phyloP scores from a whole-genome alignment of 2,888 invertebrate species.

The Spilarctia lutea region DNA sequence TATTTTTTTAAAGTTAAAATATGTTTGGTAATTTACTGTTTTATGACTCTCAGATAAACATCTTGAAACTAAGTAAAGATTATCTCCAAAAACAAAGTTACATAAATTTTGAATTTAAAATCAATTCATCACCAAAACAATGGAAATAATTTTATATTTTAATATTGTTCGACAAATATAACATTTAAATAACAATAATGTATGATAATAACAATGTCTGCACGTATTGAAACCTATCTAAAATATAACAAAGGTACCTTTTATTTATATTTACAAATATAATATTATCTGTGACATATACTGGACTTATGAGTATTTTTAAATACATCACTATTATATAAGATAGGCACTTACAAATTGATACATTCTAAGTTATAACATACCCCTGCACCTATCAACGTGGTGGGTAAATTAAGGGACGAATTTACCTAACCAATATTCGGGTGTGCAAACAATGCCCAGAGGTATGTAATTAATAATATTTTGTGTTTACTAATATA shows the following conservation, averaged over 20 bases:
- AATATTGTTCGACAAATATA: slow-evolving; percentile 40
- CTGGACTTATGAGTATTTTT: slow-evolving; percentile 67
- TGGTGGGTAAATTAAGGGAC: slow-evolving; percentile 13
- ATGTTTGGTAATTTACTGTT: background rate
- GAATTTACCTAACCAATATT: slow-evolving; percentile 9
- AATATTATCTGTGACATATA: slow-evolving; percentile 54
- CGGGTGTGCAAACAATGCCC: slow-evolving; percentile 11
- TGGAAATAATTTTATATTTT: slow-evolving; percentile 21
- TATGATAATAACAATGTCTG: slow-evolving; percentile 47
- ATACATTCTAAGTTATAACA: slow-evolving; percentile 35
- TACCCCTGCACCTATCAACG: slow-evolving; percentile 24
- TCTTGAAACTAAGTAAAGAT: slow-evolving; percentile 21
- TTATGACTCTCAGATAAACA: slow-evolving; percentile 31
- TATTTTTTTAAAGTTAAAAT: background rate
- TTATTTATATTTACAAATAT: slow-evolving; percentile 73
- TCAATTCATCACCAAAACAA: slow-evolving; percentile 17
- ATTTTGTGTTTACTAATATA: slow-evolving; percentile 41
- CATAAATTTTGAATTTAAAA: slow-evolving; percentile 16
- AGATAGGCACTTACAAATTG: slow-evolving; percentile 53
- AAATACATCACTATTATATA: slow-evolving; percentile 59
- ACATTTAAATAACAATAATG: slow-evolving; percentile 42
- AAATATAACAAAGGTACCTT: slow-evolving; percentile 54
- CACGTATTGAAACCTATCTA: slow-evolving; percentile 40
- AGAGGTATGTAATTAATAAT: slow-evolving; percentile 18
- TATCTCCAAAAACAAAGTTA: slow-evolving; percentile 27